Base-by-base conservation (phyloP, 2,113 vertebrate genomes). In the Cercopithecus mona region DNA sequence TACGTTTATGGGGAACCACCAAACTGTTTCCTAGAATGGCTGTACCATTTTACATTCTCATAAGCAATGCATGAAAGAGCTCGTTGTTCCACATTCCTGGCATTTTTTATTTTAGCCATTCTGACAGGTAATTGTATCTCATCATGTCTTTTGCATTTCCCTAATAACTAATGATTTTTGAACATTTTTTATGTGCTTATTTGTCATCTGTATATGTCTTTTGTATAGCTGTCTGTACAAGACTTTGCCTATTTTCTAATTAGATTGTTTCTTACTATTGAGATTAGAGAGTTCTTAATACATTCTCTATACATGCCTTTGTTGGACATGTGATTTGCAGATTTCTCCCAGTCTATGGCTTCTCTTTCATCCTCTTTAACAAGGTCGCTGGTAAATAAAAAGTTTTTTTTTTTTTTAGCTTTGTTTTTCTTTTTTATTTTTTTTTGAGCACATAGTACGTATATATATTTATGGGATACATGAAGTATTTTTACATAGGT, bases 341-440 rank as follows among this genome's bases (percentile, higher is more conserved):
- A 81, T 70, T 91, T 72, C 40, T 96, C 23, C 61, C 59, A 50
- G 17, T 59, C 57, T 82, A 38, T 61, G 59, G 27, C 22, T 88
- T 90, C n/a, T 86, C 66, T 92, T 80, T 80, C 57, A 76, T 45
- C 50, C 48, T 88, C 70, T 90, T 92, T 90, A 43, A 75, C 35
- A 79, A 14, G 14, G 38, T 94, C 30, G 66, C 48, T 68, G 76
- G 25, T 18, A 90, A 68, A 81, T 70, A 6, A 40, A 76, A 75
- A 75, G 43, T 32, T 66, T 70, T 80, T 38, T 81, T 57, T 84
- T 94, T 75, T 35, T 52, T 73, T 80, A 81, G 17, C 40, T 25
- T 72, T 45, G 52, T 20, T 22, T 23, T 73, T 73, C n/a, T 52
- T 84, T 64, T 64, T 64, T 30, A 6, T 5, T 64, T 64, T 64